Evolutionary conservation across 2,888 invertebrate genomes (phyloP).

Genomic region (Sabatieria punctata): DNA sequence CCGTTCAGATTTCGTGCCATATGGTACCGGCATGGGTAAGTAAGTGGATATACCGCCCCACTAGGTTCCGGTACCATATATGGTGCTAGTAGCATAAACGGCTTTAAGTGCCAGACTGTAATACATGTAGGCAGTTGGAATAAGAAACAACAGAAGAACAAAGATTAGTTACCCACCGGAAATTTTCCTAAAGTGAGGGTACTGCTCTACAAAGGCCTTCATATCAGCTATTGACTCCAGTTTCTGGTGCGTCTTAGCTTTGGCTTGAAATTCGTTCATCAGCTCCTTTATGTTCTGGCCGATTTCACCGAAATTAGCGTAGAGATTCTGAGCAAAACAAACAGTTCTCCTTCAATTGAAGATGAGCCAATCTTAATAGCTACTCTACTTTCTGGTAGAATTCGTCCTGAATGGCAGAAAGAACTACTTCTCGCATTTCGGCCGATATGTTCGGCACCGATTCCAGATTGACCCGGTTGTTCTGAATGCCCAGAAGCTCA

Average conservation of each 20-base stretch:
- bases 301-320: slow-evolving; percentile 93
- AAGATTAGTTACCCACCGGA: too few species aligned
- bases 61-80: too few species aligned
- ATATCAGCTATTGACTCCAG: slow-evolving; percentile 96
- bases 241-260: slow-evolving; percentile 85
- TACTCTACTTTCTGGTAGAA: slow-evolving; percentile 69
- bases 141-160: too few species aligned
- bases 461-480: slow-evolving; percentile 77
- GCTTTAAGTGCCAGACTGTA: too few species aligned
- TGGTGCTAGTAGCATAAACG: too few species aligned
- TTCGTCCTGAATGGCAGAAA: slow-evolving; percentile 86
- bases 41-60: too few species aligned
- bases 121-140: too few species aligned
- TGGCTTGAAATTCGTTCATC: slow-evolving; percentile 92
- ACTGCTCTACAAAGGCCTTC: slow-evolving; percentile 76
- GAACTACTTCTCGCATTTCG: slow-evolving; percentile 76
- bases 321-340: slow-evolving; percentile 53
- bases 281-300: slow-evolving; percentile 85
- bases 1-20: too few species aligned
- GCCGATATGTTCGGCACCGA: slow-evolving; percentile 63
- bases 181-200: slow-evolving; percentile 76
- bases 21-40: too few species aligned
- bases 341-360: neutral
- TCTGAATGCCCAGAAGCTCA: slow-evolving; percentile 74
- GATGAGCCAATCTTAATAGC: neutral